Conservation (phyloP, 2,113 vertebrate genomes). For the Podarcis raffonei region DNA sequence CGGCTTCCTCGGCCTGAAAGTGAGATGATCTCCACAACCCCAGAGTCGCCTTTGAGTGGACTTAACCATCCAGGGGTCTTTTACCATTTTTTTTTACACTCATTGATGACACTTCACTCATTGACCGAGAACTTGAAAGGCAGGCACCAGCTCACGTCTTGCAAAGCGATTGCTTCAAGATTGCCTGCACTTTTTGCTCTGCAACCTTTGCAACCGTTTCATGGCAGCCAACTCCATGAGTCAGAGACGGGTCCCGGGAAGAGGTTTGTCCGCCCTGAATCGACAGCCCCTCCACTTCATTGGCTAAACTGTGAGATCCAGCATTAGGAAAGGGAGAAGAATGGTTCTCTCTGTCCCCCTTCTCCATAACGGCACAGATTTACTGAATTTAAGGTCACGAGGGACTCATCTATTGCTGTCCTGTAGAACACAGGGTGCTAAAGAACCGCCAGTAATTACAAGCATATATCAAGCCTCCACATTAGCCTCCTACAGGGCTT, state of each 20-base stretch:
- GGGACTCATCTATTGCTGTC: not conserved
- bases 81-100: too few relatives aligned
- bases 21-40: too few relatives aligned
- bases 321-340: too few relatives aligned
- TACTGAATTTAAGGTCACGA: not conserved
- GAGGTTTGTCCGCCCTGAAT: not conserved
- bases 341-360: not conserved
- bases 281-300: not conserved
- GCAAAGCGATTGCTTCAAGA: too few relatives aligned
- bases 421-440: not conserved
- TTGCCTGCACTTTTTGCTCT: too few relatives aligned
- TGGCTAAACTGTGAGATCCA: not conserved
- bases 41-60: too few relatives aligned
- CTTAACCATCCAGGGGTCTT: too few relatives aligned
- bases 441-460: not conserved
- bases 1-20: too few relatives aligned
- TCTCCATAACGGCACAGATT: not conserved
- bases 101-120: too few relatives aligned
- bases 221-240: not conserved
- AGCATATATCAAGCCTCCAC: not conserved
- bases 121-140: too few relatives aligned
- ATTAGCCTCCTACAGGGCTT: not conserved
- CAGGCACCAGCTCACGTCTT: too few relatives aligned
- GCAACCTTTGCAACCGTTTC: not conserved
- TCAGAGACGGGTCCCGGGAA: rapidly evolving